phyloP scores from a whole-genome alignment of 2,113 vertebrate species.

The Austrofundulus limnaeus region DNA sequence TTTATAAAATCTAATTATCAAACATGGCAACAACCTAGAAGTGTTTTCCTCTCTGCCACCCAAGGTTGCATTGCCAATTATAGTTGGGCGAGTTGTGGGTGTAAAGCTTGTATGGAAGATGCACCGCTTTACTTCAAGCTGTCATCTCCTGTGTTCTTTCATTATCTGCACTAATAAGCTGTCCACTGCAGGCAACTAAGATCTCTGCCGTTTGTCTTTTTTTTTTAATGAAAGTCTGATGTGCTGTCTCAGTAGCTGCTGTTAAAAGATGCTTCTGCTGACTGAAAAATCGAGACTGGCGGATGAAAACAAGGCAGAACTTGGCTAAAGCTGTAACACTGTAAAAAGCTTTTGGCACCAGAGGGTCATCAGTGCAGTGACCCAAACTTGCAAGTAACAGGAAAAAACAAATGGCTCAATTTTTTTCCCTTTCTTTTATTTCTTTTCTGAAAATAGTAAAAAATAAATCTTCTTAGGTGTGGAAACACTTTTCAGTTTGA shows the following conservation, averaged over 20 bases:
- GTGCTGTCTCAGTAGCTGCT: neutral
- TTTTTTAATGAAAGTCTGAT: constrained; percentile 12
- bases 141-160: constrained; percentile 52
- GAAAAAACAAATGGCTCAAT: neutral
- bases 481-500: too few species aligned
- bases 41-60: constrained; percentile 51
- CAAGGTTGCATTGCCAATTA: constrained; percentile 66
- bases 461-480: too few species aligned
- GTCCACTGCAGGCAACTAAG: constrained; percentile 41
- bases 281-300: neutral
- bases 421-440: too few species aligned
- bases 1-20: constrained; percentile 63
- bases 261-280: constrained; percentile 15
- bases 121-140: constrained; percentile 45
- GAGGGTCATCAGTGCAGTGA: neutral
- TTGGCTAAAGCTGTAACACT: constrained; percentile 5
- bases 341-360: neutral
- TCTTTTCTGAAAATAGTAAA: too few species aligned
- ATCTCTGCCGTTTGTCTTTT: constrained; percentile 21
- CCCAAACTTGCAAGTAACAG: neutral
- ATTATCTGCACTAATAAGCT: constrained; percentile 60
- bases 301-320: neutral
- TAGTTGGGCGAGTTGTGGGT: constrained; percentile 54
- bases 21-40: constrained; percentile 55
- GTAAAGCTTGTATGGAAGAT: constrained; percentile 44